These are phyloP conservation scores for Solea solea DNA, from an alignment of 2,113 vertebrate species.

Conservation along the genomic window DNA sequence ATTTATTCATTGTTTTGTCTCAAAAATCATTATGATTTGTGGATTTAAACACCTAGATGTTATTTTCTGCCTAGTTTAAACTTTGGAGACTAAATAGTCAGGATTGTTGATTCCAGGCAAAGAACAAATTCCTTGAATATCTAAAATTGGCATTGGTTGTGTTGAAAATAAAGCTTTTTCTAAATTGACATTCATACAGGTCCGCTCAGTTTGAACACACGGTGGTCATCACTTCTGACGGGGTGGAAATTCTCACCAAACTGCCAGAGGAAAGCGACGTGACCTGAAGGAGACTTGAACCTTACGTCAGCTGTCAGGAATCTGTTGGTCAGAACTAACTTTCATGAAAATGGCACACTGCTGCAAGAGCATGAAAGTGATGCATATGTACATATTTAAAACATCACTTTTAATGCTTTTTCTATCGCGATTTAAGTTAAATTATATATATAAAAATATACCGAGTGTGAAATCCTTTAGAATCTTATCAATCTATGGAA, in stretches of 20 bases:
- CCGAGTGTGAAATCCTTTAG: no score
- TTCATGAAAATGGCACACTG: background rate
- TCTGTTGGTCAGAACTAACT: background rate
- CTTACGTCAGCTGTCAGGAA: background rate
- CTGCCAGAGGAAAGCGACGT: conserved; percentile 81
- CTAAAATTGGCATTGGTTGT: no score
- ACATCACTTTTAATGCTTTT: background rate
- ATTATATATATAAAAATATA: background rate
- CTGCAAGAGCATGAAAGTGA: background rate
- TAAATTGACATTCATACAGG: conserved; percentile 73
- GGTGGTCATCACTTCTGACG: conserved; percentile 87
- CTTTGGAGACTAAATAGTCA: no score
- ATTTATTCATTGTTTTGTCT: no score
- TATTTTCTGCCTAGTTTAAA: no score
- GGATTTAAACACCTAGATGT: no score
- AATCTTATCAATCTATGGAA: no score
- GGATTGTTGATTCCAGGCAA: no score
- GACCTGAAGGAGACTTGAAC: conserved; percentile 9
- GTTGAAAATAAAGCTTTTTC: background rate
- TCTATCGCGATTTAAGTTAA: background rate
- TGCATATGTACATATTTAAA: background rate
- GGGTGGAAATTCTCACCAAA: conserved; percentile 90
- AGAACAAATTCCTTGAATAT: no score
- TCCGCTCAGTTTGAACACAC: conserved; percentile 98
- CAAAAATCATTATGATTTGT: no score